Evolutionary conservation across 1,140 invertebrate species (phyloP), one percentile per base, ranked within the genome.

Genomic region (Zaprionus kolodkinae): DNA sequence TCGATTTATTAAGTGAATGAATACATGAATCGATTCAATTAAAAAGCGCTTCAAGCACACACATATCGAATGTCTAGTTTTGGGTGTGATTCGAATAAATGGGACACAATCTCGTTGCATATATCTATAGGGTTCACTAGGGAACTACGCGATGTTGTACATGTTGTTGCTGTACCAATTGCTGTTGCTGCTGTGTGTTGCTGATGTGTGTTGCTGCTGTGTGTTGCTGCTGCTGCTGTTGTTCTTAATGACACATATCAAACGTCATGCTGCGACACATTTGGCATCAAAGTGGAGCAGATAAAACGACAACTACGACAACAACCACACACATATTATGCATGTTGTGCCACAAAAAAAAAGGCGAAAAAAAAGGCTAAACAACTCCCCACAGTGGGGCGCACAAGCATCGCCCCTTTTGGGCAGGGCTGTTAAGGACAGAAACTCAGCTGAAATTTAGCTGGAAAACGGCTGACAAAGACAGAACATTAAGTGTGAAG

Each of bases 171-270:
- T 13, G 27, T 6, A 30, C 12, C 21, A 30, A 25, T 36, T 52
- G 65, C 27, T 45, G 15, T 48, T 30, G 27, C 6, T 30, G 27
- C 27, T 30, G 27, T 30, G 27, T 30, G 21, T 21, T 30, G 27
- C 27, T 30, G n/a, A n/a, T n/a, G n/a, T n/a, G n/a, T n/a, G n/a
- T n/a, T n/a, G 27, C 12, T 72, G 36, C 12, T 67, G 45, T 43
- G n/a, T n/a, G n/a, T n/a, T n/a, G 21, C 21, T 30, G 27, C 27
- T 30, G 27, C 12, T 72, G 36, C 12, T 67, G 45, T 43, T 61
- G 36, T 50, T 69, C 33, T 69, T 69, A 74, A 70, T 74, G 72
- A 71, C 68, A 75, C 72, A 71, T 57, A 70, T 72, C 73, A 76
- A 75, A 72, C 61, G 73, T 72, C 73, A 72, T 62, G 73, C 60